Percentiles rank a stretch among this genome's conserved stretches.
These are phyloP conservation scores for Eospalax fontanierii DNA, from an alignment of 2,797 vertebrate genomes.

Conservation along the genomic window DNA sequence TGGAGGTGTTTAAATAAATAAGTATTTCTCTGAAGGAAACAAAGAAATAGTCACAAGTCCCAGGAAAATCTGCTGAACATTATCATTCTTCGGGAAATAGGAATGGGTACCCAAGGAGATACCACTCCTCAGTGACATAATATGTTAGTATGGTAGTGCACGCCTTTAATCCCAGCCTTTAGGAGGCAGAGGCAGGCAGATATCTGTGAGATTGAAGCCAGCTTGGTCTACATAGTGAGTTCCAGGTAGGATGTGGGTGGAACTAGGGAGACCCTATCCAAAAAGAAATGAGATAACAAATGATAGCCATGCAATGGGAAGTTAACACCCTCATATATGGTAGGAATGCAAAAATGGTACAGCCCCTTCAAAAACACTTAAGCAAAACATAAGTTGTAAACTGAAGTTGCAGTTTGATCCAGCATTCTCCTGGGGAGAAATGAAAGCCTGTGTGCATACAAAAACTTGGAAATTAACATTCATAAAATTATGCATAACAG, in stretches of 20 bases:
- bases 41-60: background rate
- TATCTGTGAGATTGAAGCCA: no score
- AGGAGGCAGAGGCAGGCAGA: no score
- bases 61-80: background rate
- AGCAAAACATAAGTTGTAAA: background rate
- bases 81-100: background rate
- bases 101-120: background rate
- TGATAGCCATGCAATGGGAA: background rate
- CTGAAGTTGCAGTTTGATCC: background rate
- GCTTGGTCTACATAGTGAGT: no score
- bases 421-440: background rate
- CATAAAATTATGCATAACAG: background rate
- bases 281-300: background rate
- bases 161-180: no score
- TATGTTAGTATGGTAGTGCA: no score
- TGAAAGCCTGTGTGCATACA: background rate
- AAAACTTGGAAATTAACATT: background rate
- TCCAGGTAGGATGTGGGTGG: no score
- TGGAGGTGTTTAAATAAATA: background rate
- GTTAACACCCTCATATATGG: background rate
- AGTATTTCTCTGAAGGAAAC: background rate
- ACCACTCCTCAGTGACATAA: background rate
- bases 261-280: no score
- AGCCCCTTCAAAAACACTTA: background rate
- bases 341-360: background rate